Conservation (phyloP, 2,113 vertebrate species). For the Rhinolophus sinicus region DNA sequence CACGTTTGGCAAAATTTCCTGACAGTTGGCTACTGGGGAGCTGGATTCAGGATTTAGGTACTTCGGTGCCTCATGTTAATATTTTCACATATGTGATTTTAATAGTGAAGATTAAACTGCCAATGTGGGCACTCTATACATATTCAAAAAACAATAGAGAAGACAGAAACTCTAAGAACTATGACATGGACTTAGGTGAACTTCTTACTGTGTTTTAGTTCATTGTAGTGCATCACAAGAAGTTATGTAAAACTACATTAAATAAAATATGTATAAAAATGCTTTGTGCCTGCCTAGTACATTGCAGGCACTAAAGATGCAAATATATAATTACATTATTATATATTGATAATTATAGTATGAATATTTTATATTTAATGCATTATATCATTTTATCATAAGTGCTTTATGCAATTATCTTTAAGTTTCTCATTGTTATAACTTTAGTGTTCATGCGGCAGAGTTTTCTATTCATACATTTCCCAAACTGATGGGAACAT, state of each 20-base stretch:
- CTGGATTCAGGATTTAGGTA: background rate
- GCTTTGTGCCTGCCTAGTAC: background rate
- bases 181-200: background rate
- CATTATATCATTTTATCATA: background rate
- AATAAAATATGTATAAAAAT: constrained; percentile 33
- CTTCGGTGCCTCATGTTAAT: background rate
- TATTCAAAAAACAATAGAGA: constrained; percentile 16
- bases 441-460: background rate
- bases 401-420: background rate
- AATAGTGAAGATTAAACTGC: constrained; percentile 8
- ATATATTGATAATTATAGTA: background rate
- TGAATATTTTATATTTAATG: background rate
- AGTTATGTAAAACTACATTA: background rate
- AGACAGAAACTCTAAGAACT: constrained; percentile 8
- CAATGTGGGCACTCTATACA: background rate
- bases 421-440: constrained; percentile 19
- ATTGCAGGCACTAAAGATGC: background rate
- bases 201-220: background rate
- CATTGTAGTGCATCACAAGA: background rate
- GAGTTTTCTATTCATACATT: constrained; percentile 25
- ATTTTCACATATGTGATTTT: background rate
- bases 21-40: background rate
- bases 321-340: background rate
- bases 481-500: background rate
- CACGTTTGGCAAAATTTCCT: background rate